Evolutionary conservation across 2,113 vertebrate species (phyloP), one percentile per base, ranked within the genome.

Genomic region (Sylvicapra grimmia): DNA sequence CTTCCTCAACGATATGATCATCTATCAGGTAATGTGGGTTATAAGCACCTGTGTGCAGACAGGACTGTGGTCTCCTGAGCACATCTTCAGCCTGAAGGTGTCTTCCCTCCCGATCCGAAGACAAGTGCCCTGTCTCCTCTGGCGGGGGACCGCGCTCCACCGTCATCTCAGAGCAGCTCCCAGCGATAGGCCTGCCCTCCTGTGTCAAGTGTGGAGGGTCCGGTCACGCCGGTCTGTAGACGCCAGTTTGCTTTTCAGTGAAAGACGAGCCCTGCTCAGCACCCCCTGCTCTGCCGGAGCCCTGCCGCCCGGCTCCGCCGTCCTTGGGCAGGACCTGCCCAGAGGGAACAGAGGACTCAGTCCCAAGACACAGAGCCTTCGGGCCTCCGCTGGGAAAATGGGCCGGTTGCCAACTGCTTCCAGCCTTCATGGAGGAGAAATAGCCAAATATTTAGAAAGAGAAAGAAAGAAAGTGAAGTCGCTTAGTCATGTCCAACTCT

Each of bases 1-100:
- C 98, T 99, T 99, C 98, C 99, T 99, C 85, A 99, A 99, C 0
- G 99, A 99, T 95, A 99, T 99, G 99, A 99, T 99, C 98, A 99
- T 99, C 91, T 99, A 99, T 96, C 99, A 99, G 99, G 99, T 99
- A 99, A 53, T 14, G n/a, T 5, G 1, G 8, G 2, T 7, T 12
- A 12, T 72, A 19, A 7, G 61, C n/a, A 5, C 44, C 63, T 23
- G 0, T n/a, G 36, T 54, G 25, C 87, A 16, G 27, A 9, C 15
- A 16, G 9, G 15, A 4, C 11, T 10, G 1, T 33, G 33, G 2
- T n/a, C 21, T n/a, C 4, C 25, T 27, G 51, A 6, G 2, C 25
- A 3, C 36, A 1, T 14, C 18, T 49, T 33, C 40, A 25, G 31
- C 6, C 0, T 44, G n/a, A 19, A 10, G 18, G 9, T 13, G 0